Evolutionary conservation across 2,113 vertebrate species (phyloP).

Genomic region (Lagenorhynchus albirostris): DNA sequence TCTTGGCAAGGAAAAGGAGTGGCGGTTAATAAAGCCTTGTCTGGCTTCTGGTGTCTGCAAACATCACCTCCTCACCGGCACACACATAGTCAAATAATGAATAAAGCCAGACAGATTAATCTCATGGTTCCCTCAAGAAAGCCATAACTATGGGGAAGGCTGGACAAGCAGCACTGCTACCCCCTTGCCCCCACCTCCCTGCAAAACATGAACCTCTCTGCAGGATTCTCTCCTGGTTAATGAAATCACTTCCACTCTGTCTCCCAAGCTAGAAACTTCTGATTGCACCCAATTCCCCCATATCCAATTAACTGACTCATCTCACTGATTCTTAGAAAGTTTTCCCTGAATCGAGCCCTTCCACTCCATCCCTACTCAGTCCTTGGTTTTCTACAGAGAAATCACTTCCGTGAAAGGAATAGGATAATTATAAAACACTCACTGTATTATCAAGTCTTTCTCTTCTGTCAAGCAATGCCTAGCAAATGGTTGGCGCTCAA

Average conservation of each 20-base stretch:
- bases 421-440: neutral
- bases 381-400: neutral
- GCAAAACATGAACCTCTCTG: neutral
- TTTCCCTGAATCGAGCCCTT: neutral
- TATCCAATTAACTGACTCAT: neutral
- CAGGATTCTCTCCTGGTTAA: neutral
- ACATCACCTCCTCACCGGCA: neutral
- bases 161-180: neutral
- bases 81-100: neutral
- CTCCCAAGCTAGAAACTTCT: neutral
- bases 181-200: neutral
- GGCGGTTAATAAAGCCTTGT: neutral
- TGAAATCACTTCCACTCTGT: neutral
- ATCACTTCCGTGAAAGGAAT: neutral
- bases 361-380: neutral
- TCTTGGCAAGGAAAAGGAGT: neutral
- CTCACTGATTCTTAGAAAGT: neutral
- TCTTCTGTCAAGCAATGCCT: neutral
- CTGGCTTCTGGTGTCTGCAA: neutral
- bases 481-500: neutral
- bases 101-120: neutral
- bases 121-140: neutral
- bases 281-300: neutral
- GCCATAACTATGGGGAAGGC: neutral
- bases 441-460: neutral